A percentile compares a stretch with the other conserved stretches of the same genome.
phyloP scores from a whole-genome alignment of 53 echinoderm and acorn worm genomes.

The Echinometra lucunter region DNA sequence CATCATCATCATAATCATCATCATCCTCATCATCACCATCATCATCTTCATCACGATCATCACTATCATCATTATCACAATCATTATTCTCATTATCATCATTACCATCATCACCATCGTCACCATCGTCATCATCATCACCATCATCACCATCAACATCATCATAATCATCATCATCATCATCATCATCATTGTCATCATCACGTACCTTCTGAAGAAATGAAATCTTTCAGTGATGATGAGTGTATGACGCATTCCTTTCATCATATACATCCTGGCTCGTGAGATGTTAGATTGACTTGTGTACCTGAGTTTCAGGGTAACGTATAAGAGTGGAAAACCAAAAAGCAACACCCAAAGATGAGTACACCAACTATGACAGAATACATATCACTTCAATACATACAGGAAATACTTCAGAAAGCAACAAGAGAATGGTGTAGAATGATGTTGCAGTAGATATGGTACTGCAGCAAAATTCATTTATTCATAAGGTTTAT shows the following conservation, averaged over 20 bases:
- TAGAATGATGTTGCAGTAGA: too few relatives aligned
- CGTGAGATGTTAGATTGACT: slow-evolving; percentile 91
- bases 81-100: not conserved
- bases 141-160: not conserved
- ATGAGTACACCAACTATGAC: too few relatives aligned
- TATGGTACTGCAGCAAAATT: too few relatives aligned
- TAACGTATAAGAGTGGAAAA: too few relatives aligned
- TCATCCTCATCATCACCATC: not conserved
- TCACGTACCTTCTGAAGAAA: slow-evolving; percentile 87
- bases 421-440: too few relatives aligned
- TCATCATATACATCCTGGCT: slow-evolving; percentile 80
- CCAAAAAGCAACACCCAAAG: too few relatives aligned
- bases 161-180: not conserved
- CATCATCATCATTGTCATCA: slow-evolving; percentile 21
- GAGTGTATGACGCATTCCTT: slow-evolving; percentile 79
- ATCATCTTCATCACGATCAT: not conserved
- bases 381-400: too few relatives aligned
- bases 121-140: not conserved
- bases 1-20: not conserved
- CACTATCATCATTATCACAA: not conserved
- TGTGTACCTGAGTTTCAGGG: slow-evolving; percentile 76
- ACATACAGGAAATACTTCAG: too few relatives aligned
- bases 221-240: slow-evolving; percentile 93
- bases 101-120: not conserved
- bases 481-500: too few relatives aligned